Evolutionary conservation across 2,888 invertebrate genomes (phyloP).

Genomic region (Pecten maximus): DNA sequence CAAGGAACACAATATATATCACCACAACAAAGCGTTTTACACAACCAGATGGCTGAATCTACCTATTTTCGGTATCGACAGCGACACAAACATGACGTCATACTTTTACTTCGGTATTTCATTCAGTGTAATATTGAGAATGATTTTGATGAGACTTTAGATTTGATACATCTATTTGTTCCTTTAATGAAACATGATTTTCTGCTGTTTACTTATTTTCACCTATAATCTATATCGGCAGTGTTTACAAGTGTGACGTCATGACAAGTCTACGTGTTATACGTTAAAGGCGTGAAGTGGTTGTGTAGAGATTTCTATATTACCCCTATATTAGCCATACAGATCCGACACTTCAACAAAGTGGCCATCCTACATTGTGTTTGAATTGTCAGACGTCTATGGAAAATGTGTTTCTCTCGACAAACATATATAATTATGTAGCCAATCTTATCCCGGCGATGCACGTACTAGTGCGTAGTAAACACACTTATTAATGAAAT

Average conservation of each 20-base stretch:
- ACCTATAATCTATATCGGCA: neutral
- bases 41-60: neutral
- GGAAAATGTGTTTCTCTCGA: constrained; percentile 15
- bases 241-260: neutral
- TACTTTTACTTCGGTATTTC: neutral
- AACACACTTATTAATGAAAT: constrained; percentile 33
- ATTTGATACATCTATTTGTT: too few relatives aligned
- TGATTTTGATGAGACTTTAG: too few relatives aligned
- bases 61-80: neutral
- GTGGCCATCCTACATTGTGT: neutral
- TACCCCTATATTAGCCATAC: constrained; percentile 5
- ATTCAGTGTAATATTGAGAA: neutral
- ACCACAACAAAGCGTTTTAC: neutral
- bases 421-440: neutral
- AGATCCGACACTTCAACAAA: constrained; percentile 33
- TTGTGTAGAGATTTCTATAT: neutral
- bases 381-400: constrained; percentile 1
- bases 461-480: constrained; percentile 24
- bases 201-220: too few relatives aligned
- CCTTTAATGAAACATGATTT: too few relatives aligned
- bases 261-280: neutral
- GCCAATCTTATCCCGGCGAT: constrained; percentile 13
- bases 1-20: neutral
- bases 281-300: constrained; percentile 14
- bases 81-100: neutral